Evolutionary conservation across 2,113 vertebrate genomes (phyloP).

Genomic region (Columba livia): DNA sequence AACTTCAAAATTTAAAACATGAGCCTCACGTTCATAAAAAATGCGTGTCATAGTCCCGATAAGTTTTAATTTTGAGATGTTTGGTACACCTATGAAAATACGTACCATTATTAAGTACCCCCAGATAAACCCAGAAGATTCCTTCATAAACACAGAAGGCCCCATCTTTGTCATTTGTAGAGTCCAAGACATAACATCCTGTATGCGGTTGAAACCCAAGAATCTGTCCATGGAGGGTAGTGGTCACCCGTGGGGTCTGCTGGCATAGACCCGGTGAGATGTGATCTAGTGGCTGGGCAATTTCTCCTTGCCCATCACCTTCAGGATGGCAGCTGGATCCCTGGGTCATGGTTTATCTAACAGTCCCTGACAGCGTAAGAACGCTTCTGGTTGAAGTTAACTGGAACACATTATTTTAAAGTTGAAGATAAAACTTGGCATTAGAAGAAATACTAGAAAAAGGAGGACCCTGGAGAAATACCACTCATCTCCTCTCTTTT

Average conservation of each 20-base stretch:
- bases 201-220: not conserved
- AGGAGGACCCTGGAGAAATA: not conserved
- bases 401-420: not conserved
- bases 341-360: not conserved
- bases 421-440: not conserved
- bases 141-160: not conserved
- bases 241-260: too few relatives aligned
- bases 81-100: not conserved
- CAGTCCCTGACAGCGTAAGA: not conserved
- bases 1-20: not conserved
- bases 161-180: not conserved
- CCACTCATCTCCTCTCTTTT: not conserved
- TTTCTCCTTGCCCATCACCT: not conserved
- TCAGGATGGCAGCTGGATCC: not conserved
- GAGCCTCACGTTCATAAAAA: not conserved
- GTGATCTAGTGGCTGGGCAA: too few relatives aligned
- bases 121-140: not conserved
- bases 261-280: not conserved
- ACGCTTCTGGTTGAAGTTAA: not conserved
- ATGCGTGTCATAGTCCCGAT: not conserved
- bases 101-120: not conserved
- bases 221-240: accelerated
- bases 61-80: not conserved
- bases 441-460: not conserved
- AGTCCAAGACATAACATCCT: not conserved